phyloP scores from a whole-genome alignment of 2,797 vertebrate genomes.

The Gobionotothen gibberifrons region DNA sequence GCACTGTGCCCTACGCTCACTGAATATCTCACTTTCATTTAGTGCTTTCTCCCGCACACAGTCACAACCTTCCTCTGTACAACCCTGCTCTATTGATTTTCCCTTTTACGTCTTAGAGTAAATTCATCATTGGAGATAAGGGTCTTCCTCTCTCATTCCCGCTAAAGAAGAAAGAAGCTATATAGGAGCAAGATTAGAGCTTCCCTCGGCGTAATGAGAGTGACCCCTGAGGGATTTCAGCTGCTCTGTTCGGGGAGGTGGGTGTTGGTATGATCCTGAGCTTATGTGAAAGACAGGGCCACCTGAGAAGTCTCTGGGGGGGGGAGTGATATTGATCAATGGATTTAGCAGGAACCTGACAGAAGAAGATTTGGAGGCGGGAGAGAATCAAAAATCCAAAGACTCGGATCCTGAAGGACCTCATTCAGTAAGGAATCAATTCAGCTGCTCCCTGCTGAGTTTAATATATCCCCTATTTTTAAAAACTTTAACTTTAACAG shows the following conservation, averaged over 20 bases:
- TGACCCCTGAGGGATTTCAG: conserved; percentile 64
- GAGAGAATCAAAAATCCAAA: conserved; percentile 48
- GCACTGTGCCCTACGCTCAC: conserved; percentile 39
- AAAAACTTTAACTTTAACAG: neutral
- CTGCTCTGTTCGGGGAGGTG: conserved; percentile 2
- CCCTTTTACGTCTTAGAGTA: conserved; percentile 63
- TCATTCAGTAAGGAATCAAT: conserved; percentile 32
- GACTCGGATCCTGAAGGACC: conserved; percentile 33
- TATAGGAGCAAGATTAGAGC: conserved; percentile 70
- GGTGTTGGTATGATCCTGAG: conserved; percentile 51
- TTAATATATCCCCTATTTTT: conserved; percentile 9
- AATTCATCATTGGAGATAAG: conserved; percentile 81
- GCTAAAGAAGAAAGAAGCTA: conserved; percentile 53
- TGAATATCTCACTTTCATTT: conserved; percentile 72
- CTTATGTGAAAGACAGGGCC: conserved; percentile 60
- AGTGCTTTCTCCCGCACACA: conserved; percentile 19
- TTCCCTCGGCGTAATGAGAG: conserved; percentile 71
- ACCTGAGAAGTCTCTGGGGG: conserved; percentile 66
- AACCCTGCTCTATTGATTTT: conserved; percentile 74
- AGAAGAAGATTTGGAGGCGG: conserved; percentile 48
- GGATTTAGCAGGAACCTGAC: conserved; percentile 58
- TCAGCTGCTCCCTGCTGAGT: conserved; percentile 21
- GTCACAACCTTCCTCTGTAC: conserved; percentile 20
- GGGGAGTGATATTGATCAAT: conserved; percentile 67
- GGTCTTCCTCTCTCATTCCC: conserved; percentile 66